phyloP scores from a whole-genome alignment of 2,888 invertebrate genomes.

The Tachina lurida region DNA sequence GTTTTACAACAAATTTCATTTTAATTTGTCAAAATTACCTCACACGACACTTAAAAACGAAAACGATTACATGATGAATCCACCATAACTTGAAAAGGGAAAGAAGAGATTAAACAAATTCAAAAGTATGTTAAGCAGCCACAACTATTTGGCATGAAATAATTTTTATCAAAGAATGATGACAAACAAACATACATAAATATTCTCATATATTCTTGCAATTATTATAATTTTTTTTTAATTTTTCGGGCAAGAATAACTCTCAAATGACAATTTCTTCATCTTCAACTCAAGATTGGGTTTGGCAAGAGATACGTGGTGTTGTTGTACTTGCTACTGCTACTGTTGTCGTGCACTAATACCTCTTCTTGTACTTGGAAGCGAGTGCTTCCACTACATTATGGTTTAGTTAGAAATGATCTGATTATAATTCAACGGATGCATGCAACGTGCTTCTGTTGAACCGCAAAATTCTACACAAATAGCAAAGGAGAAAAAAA shows the following conservation, averaged over 20 bases:
- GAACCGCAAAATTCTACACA: conserved; percentile 69
- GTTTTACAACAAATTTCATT: conserved; percentile 55
- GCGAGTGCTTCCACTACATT: conserved; percentile 35
- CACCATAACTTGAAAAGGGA: conserved; percentile 5
- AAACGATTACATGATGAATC: conserved; percentile 34
- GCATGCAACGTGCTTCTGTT: conserved; percentile 69
- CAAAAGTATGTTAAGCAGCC: conserved; percentile 60
- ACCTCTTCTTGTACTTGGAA: conserved; percentile 2
- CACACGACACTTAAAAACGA: conserved; percentile 29
- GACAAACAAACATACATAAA: conserved; percentile 22
- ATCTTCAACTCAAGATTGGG: conserved; percentile 20
- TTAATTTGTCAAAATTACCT: conserved; percentile 67
- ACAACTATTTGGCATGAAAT: conserved; percentile 59
- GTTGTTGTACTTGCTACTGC: conserved; percentile 11
- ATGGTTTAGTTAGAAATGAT: conserved; percentile 60
- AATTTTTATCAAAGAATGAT: conserved; percentile 32
- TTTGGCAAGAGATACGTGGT: conserved; percentile 28
- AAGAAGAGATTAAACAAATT: conserved; percentile 28
- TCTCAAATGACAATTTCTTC: conserved; percentile 58
- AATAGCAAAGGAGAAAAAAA: conserved; percentile 33
- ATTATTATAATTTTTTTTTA: conserved; percentile 16
- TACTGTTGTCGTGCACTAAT: conserved; percentile 13
- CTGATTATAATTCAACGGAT: conserved; percentile 71
- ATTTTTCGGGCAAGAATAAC: neutral
- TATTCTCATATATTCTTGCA: conserved; percentile 62